Evolutionary conservation across 1,140 invertebrate species (phyloP).

Genomic region (Pseudomyrmex sp.): DNA sequence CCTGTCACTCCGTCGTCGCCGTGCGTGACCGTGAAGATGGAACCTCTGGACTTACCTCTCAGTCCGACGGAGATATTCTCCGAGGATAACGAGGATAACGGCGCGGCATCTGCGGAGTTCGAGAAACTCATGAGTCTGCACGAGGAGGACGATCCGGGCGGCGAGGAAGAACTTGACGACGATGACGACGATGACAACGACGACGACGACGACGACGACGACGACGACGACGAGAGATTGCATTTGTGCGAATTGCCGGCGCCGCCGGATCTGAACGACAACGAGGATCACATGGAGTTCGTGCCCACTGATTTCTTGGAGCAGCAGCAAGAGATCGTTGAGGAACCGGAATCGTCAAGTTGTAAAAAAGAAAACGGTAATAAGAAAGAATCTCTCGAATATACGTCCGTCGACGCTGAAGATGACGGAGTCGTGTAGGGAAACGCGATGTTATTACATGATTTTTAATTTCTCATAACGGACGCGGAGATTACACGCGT

Average conservation of each 20-base stretch:
- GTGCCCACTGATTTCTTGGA: constrained; percentile 84
- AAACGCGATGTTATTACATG: neutral
- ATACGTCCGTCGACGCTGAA: constrained; percentile 60
- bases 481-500: no score
- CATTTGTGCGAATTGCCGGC: constrained; percentile 76
- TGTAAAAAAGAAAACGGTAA: constrained; percentile 69
- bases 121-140: constrained; percentile 78
- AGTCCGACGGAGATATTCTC: constrained; percentile 81
- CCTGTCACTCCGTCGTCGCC: constrained; percentile 75
- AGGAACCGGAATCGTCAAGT: constrained; percentile 77
- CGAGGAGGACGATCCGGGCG: constrained; percentile 81
- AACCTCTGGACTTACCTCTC: constrained; percentile 81
- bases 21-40: constrained; percentile 77
- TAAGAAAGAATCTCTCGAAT: constrained; percentile 66
- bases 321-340: constrained; percentile 83
- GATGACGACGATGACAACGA: constrained; percentile 71
- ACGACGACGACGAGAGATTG: constrained; percentile 67
- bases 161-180: constrained; percentile 66
- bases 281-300: constrained; percentile 84
- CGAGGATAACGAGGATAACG: constrained; percentile 73
- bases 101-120: constrained; percentile 71
- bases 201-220: constrained; percentile 70
- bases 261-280: constrained; percentile 78
- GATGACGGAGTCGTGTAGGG: constrained; percentile 61
- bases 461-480: constrained; percentile 7